Percentiles rank a stretch among this genome's conserved stretches.
Conservation (phyloP, 2,797 vertebrate species). For the Takifugu ocellatus region DNA sequence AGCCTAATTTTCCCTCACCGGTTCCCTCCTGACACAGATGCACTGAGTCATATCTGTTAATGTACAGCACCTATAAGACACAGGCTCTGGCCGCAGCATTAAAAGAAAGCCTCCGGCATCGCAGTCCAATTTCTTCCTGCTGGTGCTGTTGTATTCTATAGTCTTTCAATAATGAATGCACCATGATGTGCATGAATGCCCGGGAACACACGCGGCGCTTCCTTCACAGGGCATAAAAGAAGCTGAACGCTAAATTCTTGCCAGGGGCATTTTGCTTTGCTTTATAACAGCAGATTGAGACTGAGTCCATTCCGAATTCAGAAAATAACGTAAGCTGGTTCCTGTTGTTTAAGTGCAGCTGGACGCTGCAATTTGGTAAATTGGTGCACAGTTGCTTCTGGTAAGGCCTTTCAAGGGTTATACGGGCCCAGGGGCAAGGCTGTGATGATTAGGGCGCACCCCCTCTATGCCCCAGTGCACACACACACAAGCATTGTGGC, state of each 20-base stretch:
- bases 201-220: constrained; percentile 44
- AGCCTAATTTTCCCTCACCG: too few relatives aligned
- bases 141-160: constrained; percentile 54
- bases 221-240: constrained; percentile 59
- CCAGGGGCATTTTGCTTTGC: constrained; percentile 38
- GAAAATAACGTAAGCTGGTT: not conserved
- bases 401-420: not conserved
- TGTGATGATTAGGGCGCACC: not conserved
- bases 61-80: too few relatives aligned
- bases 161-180: constrained; percentile 66
- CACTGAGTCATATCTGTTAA: too few relatives aligned
- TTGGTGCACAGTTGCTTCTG: not conserved
- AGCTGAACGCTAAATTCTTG: constrained; percentile 51
- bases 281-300: constrained; percentile 24
- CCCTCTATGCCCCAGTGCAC: not conserved
- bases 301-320: not conserved
- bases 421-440: not conserved
- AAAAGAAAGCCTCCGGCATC: constrained; percentile 45
- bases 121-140: constrained; percentile 40
- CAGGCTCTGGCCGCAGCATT: constrained; percentile 22
- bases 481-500: not conserved
- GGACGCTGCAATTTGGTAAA: not conserved
- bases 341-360: not conserved
- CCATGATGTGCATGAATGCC: constrained; percentile 58
- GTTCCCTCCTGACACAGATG: too few relatives aligned